Base-by-base conservation (phyloP, 2,797 vertebrate genomes). In the Poeciliopsis paucimaculata region DNA sequence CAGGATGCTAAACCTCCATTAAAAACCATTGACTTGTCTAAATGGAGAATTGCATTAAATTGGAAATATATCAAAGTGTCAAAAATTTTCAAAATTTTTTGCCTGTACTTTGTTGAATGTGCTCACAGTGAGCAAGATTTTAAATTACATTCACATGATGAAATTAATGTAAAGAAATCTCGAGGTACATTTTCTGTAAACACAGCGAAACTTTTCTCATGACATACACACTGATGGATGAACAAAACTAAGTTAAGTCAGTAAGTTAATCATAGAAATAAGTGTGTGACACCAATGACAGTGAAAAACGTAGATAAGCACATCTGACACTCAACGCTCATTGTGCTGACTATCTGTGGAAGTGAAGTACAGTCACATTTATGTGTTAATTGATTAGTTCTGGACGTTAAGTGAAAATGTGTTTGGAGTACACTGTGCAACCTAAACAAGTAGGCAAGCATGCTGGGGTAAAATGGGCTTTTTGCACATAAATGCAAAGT, bases 341-440 rank as follows among this genome's bases (percentile, higher is more conserved):
- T 77, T 72, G 41, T 20, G 9, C 55, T 77, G 55, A 28, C 45
- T 78, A 66, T 66, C 73, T 83, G 64, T 82, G 68, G 55, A 70
- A 51, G 41, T 72, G 57, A 85, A 84, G 82, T 68, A n/a, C 60
- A 84, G 41, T 84, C 73, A 77, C 15, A 66, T 62, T 51, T 4
- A 41, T 73, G 79, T 81, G 72, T 79, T 87, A 80, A 91, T 83
- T 80, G 79, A 87, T 83, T 81, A 73, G 31, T 73, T 62, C 23
- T 68, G 62, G 31, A 62, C 15, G 1, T 62, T 62, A 62, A 62
- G 57, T 8, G 57, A 62, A 62, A 13, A 7, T 20, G 31, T 77
- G 71, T 75, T 74, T 78, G 60, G 66, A 86, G 49, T 74, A 75
- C 49, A 51, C 41, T 26, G 46, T 46, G 26, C 26, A 53, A 53